Conservation (phyloP, 2,113 vertebrate genomes). For the Maccullochella peelii region DNA sequence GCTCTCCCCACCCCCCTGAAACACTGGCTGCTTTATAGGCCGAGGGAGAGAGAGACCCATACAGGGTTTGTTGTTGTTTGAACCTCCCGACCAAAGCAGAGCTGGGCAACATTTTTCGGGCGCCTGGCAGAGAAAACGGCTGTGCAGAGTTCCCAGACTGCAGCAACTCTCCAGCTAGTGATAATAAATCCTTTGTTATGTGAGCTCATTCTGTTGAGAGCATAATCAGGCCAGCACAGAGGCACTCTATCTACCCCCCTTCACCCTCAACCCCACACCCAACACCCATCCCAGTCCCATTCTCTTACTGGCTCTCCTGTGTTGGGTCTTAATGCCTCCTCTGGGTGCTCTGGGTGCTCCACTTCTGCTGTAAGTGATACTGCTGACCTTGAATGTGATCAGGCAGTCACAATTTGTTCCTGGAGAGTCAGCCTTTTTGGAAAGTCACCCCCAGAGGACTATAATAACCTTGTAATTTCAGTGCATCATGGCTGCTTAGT, state of each 20-base stretch:
- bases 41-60: constrained; percentile 9
- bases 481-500: constrained; percentile 7
- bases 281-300: constrained; percentile 15
- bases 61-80: constrained; percentile 59
- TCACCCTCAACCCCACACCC: constrained; percentile 2
- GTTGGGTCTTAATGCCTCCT: constrained; percentile 33
- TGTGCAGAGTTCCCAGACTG: constrained; percentile 65
- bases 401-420: constrained; percentile 1
- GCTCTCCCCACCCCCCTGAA: constrained; percentile 34
- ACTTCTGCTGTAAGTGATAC: constrained; percentile 13
- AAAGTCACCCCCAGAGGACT: constrained; percentile 23
- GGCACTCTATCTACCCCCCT: constrained; percentile 49
- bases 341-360: constrained; percentile 23
- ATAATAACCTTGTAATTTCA: constrained; percentile 26
- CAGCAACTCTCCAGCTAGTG: constrained; percentile 60
- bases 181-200: constrained; percentile 81
- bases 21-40: constrained; percentile 68
- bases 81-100: constrained; percentile 55
- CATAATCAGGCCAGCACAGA: constrained; percentile 74
- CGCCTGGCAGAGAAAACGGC: constrained; percentile 58
- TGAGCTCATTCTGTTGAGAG: constrained; percentile 76
- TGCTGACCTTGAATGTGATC: constrained; percentile 37
- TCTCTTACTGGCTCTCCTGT: constrained; percentile 12
- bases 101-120: constrained; percentile 60
- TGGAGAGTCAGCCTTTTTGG: background rate